Evolutionary conservation across 1,140 invertebrate genomes (phyloP).

Genomic region (Saxidomus purpurata): DNA sequence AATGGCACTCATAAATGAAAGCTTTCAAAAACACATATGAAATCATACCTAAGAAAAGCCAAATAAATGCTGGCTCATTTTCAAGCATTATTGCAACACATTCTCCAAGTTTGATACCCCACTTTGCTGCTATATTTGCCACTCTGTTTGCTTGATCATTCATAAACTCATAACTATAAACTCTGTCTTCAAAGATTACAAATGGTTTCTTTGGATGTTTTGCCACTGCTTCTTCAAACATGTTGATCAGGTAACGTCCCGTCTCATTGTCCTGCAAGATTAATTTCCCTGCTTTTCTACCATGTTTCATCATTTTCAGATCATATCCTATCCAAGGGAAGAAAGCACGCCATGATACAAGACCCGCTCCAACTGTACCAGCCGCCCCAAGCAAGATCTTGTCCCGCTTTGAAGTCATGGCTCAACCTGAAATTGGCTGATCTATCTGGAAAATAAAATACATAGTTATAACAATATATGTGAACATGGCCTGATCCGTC

Average conservation of each 20-base stretch:
- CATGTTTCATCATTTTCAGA: slow-evolving; percentile 63
- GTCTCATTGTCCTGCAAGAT: slow-evolving; percentile 43
- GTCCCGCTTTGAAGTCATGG: slow-evolving; percentile 54
- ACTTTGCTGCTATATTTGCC: slow-evolving; percentile 72
- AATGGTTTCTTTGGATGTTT: slow-evolving; percentile 71
- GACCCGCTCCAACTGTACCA: slow-evolving; percentile 44
- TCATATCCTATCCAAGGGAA: slow-evolving; percentile 75
- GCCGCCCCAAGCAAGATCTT: slow-evolving; percentile 60
- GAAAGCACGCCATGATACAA: slow-evolving; percentile 69
- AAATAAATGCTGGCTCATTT: slow-evolving; percentile 82
- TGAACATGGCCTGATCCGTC: no score
- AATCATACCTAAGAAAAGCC: slow-evolving; percentile 82
- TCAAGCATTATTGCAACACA: slow-evolving; percentile 78
- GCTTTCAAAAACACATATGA: no score
- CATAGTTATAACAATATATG: no score
- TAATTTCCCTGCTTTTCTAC: background rate
- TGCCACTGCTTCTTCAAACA: slow-evolving; percentile 76
- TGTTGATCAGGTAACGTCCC: slow-evolving; percentile 71
- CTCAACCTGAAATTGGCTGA: background rate
- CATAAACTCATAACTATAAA: slow-evolving; percentile 77
- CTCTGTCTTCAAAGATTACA: slow-evolving; percentile 78
- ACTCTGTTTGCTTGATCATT: slow-evolving; percentile 79
- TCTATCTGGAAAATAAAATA: background rate
- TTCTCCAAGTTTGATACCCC: slow-evolving; percentile 72
- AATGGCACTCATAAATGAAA: no score